These are phyloP conservation scores for Alauda arvensis DNA, from an alignment of 2,797 vertebrate genomes.

Conservation along the genomic window DNA sequence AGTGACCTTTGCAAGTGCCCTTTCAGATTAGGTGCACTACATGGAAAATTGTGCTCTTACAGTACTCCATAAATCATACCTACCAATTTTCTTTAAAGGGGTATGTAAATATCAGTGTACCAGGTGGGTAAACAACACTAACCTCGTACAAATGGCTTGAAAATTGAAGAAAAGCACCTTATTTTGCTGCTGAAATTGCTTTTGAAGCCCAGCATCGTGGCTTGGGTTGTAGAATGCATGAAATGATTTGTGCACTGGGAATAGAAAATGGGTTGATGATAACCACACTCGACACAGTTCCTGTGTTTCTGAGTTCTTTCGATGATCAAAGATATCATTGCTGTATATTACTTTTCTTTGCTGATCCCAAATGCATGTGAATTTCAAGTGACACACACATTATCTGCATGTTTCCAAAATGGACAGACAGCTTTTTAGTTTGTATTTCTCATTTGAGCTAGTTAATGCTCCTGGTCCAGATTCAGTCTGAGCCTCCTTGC, in stretches of 20 bases:
- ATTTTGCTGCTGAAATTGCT: conserved; percentile 99
- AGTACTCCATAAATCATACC: conserved; percentile 98
- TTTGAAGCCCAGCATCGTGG: conserved; percentile 92
- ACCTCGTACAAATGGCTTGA: conserved; percentile 97
- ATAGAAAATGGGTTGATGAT: conserved; percentile 94
- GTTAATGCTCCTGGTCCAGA: conserved; percentile 52
- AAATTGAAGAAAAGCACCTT: conserved; percentile 99
- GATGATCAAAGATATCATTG: conserved; percentile 95
- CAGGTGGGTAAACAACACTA: conserved; percentile 99
- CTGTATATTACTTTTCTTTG: conserved; percentile 83
- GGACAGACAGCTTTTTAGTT: conserved; percentile 47
- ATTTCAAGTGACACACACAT: conserved; percentile 85
- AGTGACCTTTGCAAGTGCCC: conserved; percentile 92
- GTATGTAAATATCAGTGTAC: conserved; percentile 99
- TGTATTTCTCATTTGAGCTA: conserved; percentile 55
- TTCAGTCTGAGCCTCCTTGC: not conserved
- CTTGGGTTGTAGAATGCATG: conserved; percentile 87
- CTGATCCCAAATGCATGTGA: conserved; percentile 80
- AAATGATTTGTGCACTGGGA: conserved; percentile 90
- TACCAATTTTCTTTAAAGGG: conserved; percentile 97
- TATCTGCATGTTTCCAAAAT: conserved; percentile 74
- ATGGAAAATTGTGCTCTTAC: conserved; percentile 98
- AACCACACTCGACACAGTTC: conserved; percentile 89
- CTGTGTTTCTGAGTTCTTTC: conserved; percentile 82
- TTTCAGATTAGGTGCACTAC: conserved; percentile 96